These are phyloP conservation scores for Caerostris extrusa DNA, from an alignment of 1,140 invertebrate genomes.

Conservation along the genomic window DNA sequence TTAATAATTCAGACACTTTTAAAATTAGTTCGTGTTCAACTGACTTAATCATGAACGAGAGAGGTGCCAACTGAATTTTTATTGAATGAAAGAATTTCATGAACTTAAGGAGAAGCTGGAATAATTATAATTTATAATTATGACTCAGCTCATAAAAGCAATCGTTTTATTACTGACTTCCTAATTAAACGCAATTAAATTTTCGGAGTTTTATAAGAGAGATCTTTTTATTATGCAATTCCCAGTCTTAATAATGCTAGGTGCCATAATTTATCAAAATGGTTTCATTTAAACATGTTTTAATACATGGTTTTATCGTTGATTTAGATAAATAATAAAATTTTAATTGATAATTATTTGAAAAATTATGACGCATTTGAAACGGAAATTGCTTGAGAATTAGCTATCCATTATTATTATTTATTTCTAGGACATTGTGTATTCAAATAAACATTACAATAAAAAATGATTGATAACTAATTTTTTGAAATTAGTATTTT, in stretches of 20 bases:
- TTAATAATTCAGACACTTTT: conserved; percentile 59
- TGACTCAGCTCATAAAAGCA: not conserved
- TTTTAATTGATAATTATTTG: too few relatives aligned
- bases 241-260: not conserved
- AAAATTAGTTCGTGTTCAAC: conserved; percentile 13
- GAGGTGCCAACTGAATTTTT: conserved; percentile 44
- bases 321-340: too few relatives aligned
- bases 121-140: conserved; percentile 46
- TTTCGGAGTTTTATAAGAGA: not conserved
- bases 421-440: too few relatives aligned
- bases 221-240: not conserved
- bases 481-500: too few relatives aligned
- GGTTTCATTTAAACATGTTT: too few relatives aligned
- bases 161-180: conserved; percentile 18
- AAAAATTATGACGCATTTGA: too few relatives aligned
- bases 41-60: not conserved
- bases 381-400: too few relatives aligned
- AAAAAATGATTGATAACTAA: too few relatives aligned
- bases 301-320: too few relatives aligned
- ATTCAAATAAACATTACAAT: too few relatives aligned
- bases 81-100: conserved; percentile 49
- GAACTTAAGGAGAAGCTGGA: conserved; percentile 43
- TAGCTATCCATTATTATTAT: too few relatives aligned
- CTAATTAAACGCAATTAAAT: conserved; percentile 50
- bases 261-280: not conserved